A percentile compares a stretch with the other conserved stretches of the same genome.
Evolutionary conservation across 2,888 invertebrate species (phyloP).

Genomic region (Bombylius major): DNA sequence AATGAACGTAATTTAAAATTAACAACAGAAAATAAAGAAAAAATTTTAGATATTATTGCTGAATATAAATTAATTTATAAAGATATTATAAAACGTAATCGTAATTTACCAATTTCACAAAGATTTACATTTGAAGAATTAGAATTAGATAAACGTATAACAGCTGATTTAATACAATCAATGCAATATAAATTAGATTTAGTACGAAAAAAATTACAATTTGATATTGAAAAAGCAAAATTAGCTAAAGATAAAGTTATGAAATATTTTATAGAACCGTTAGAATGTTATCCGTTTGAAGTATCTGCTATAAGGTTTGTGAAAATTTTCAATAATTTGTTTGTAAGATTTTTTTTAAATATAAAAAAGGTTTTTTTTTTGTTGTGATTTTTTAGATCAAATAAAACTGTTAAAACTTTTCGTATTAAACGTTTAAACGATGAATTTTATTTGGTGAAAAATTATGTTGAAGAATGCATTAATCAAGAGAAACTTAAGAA

Average conservation of each 20-base stretch:
- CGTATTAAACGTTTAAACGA: constrained; percentile 49
- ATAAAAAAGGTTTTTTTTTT: background rate
- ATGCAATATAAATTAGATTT: constrained; percentile 48
- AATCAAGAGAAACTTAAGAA: constrained; percentile 39
- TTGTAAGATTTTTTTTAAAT: too few relatives aligned
- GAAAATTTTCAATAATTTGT: background rate
- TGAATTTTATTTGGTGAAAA: constrained; percentile 42
- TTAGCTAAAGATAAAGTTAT: constrained; percentile 49
- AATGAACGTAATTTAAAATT: constrained; percentile 47
- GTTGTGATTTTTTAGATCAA: constrained; percentile 22
- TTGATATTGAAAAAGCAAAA: constrained; percentile 56
- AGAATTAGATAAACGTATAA: constrained; percentile 54
- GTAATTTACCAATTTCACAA: constrained; percentile 46
- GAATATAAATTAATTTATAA: constrained; percentile 45
- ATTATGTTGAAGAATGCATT: constrained; percentile 46
- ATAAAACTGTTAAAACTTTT: constrained; percentile 41
- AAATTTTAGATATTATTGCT: constrained; percentile 42
- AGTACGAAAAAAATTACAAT: constrained; percentile 52
- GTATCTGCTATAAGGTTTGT: constrained; percentile 44
- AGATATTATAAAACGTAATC: constrained; percentile 43
- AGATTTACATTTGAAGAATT: constrained; percentile 45
- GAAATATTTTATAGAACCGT: constrained; percentile 50
- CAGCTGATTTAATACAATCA: constrained; percentile 45
- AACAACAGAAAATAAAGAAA: constrained; percentile 50
- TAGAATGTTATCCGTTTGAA: constrained; percentile 51